Conservation (phyloP, 2,888 invertebrate genomes). For the Drosophila maculinotata region DNA sequence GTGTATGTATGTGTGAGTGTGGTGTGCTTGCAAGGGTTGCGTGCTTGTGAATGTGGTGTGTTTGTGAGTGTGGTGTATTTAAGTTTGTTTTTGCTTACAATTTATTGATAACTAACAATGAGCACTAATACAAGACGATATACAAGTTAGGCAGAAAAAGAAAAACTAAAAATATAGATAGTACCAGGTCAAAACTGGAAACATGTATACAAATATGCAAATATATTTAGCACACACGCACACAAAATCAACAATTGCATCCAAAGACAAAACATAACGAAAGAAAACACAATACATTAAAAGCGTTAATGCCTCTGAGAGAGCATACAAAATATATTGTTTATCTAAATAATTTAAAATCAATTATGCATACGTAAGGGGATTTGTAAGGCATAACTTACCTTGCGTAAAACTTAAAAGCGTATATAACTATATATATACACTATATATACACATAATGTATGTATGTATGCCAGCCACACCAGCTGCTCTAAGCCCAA, state of each 20-base stretch:
- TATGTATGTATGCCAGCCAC: constrained; percentile 33
- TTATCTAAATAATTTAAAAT: constrained; percentile 28
- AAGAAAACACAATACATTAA: constrained; percentile 10
- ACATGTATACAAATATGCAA: constrained; percentile 5
- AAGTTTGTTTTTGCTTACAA: no score
- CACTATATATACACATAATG: constrained; percentile 28
- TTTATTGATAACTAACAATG: constrained; percentile 22
- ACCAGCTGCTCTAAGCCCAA: constrained; percentile 49
- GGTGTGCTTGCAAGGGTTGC: background rate
- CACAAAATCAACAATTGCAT: constrained; percentile 11
- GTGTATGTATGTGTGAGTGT: constrained; percentile 7
- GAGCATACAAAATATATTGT: constrained; percentile 16
- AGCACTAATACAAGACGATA: constrained; percentile 22
- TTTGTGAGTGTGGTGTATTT: no score
- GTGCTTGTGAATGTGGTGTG: constrained; percentile 2
- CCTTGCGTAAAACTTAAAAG: constrained; percentile 60
- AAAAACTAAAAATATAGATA: constrained; percentile 2
- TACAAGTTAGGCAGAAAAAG: constrained; percentile 13
- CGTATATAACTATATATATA: constrained; percentile 50
- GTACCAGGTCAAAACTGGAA: constrained; percentile 41
- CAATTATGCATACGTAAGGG: constrained; percentile 41
- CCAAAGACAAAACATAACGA: background rate
- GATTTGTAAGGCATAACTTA: constrained; percentile 55
- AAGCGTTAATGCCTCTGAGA: constrained; percentile 18
- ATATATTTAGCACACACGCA: background rate